Evolutionary conservation across 2,797 vertebrate species (phyloP), one percentile per base, ranked within the genome.

Genomic region (Iguana delicatissima): DNA sequence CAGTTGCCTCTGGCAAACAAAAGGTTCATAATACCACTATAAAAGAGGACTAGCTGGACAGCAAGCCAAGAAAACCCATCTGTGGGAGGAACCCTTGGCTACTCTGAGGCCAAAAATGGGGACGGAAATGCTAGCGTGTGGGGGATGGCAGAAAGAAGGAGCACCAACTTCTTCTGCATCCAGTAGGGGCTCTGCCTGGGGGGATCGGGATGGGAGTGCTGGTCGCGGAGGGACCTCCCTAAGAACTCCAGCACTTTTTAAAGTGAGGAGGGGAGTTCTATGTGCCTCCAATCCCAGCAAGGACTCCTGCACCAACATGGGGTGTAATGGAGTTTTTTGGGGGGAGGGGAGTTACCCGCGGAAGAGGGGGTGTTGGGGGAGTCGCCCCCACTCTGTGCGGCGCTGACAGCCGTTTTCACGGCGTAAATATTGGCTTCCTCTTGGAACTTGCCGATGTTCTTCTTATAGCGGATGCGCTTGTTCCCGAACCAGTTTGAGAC

Each of bases 401-500:
- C 96, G 0, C 95, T 97, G 86, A 97, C 96, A 0, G 97, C 97
- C 0, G 97, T 97, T 94, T 97, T 97, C 92, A 97, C 97, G 1
- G 97, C 96, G 38, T 97, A 97, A 85, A 97, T 96, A 91, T 97
- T 97, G 10, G 97, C 97, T 84, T 97, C 97, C 91, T 97, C 97
- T 89, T 97, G 97, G 92, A 97, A 97, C 93, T 97, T 97, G 29
- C 97, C 97, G 77, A 97, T 97, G 83, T 97, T 97, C 90, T 97
- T 97, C 96, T 97, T 97, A 93, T 97, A 97, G 76, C 97, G 94
- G 90, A 97, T 97, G 91, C 97, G 95, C 93, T 97, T 97, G 94
- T 97, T 97, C 92, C 97, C 97, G 90, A 97, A 97, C 97, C 97
- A 97, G 92, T 97, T 97, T 88, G 97, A 97, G 83, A 97, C 97